Evolutionary conservation across 2,113 vertebrate genomes (phyloP), one percentile per base, ranked within the genome.

Genomic region (Crotophaga sulcirostris): DNA sequence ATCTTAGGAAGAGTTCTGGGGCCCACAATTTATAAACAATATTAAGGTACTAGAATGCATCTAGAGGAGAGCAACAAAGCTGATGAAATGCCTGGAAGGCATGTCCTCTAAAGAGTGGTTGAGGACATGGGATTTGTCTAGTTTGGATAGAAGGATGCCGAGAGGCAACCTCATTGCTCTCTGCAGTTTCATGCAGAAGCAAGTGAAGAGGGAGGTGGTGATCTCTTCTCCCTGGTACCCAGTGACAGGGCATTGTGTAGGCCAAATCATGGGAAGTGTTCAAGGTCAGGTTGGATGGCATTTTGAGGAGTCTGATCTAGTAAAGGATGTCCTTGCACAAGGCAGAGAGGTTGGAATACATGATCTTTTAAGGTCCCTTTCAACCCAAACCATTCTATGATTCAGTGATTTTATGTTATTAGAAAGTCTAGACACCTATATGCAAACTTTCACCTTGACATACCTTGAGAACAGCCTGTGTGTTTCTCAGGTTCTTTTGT

Each of bases 401-500:
- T 45, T 33, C 38, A 36, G 34, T 33, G 8, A 9, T 74, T n/a
- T 21, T 23, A 14, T 23, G 31, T 51, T 28, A 56, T 55, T 28
- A 47, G 33, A 45, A 10, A 55, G 54, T 16, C 11, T 26, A 55
- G 13, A 28, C 17, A 66, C 9, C 14, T 56, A 33, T 25, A 45
- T 34, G 40, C 31, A n/a, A 25, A 52, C 51, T 5, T 78, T 84
- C 78, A 44, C 11, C 21, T 69, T 33, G 14, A 7, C 11, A 23
- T 95, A 55, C 54, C 54, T 55, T 55, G 28, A 55, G 54, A 28
- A 55, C 54, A 31, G 29, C 54, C 29, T 55, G 54, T 18, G 54
- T 55, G 54, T 55, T 55, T 25, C 97, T 34, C 45, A 69, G 25
- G 16, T 98, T 98, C 88, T 97, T 98, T 20, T 99, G 98, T 49